Evolutionary conservation across 1,140 invertebrate species (phyloP).

Genomic region (Frieseomelitta varia): DNA sequence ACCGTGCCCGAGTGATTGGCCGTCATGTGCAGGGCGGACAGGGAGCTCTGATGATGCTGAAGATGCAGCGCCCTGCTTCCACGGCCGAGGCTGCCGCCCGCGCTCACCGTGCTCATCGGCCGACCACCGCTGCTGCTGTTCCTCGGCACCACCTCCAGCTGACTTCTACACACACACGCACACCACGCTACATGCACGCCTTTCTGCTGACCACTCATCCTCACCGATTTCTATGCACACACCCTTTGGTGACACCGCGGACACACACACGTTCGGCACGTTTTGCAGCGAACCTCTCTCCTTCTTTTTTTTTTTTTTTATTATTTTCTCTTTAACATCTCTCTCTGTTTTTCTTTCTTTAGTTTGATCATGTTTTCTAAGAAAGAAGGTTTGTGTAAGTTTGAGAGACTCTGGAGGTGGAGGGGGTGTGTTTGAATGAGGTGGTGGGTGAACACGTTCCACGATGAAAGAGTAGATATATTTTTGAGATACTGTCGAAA

Average conservation of each 20-base stretch:
- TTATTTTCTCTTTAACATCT: background rate
- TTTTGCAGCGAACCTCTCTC: slow-evolving; percentile 70
- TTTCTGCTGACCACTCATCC: slow-evolving; percentile 64
- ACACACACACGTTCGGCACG: slow-evolving; percentile 76
- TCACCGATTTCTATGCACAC: slow-evolving; percentile 60
- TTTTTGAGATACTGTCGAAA: no score
- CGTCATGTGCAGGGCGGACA: slow-evolving; percentile 77
- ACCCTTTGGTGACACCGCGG: slow-evolving; percentile 71
- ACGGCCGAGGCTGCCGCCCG: slow-evolving; percentile 78
- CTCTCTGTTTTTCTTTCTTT: background rate
- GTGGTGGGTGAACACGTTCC: background rate
- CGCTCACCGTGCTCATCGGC: slow-evolving; percentile 78
- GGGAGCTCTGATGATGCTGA: slow-evolving; percentile 79
- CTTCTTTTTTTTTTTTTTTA: background rate
- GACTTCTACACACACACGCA: slow-evolving; percentile 79
- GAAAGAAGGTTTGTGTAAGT: background rate
- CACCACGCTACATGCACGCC: slow-evolving; percentile 78
- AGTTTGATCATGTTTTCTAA: background rate
- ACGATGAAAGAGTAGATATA: background rate
- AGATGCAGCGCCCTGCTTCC: slow-evolving; percentile 76
- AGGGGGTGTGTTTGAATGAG: background rate
- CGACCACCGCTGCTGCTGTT: slow-evolving; percentile 73
- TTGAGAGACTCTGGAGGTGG: background rate
- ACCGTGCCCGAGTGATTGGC: slow-evolving; percentile 76
- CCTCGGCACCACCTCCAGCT: slow-evolving; percentile 80